These are phyloP conservation scores for Buceros bicornis DNA, from an alignment of 2,797 vertebrate species.

Conservation along the genomic window DNA sequence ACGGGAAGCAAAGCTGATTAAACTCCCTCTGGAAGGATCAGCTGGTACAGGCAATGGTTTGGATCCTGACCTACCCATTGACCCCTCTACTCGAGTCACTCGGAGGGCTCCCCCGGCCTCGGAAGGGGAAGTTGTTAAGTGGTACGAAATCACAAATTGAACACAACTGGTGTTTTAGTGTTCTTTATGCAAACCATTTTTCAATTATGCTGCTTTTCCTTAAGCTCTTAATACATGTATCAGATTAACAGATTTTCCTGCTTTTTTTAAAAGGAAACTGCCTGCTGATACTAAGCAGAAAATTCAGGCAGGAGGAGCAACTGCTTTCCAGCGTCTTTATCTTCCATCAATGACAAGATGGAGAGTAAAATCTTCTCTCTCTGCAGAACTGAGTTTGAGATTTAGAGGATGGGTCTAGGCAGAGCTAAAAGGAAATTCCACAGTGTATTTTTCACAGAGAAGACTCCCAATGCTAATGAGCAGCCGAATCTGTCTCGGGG, in stretches of 20 bases:
- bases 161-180: not conserved
- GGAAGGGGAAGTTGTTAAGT: not conserved
- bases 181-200: not conserved
- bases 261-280: not conserved
- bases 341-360: not conserved
- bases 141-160: not conserved
- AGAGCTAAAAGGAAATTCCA: conserved; percentile 59
- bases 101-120: not conserved
- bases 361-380: conserved; percentile 24
- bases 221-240: not conserved
- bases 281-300: not conserved
- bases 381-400: conserved; percentile 61
- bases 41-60: not conserved
- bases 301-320: not conserved
- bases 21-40: not conserved
- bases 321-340: conserved; percentile 39
- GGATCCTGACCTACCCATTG: not conserved
- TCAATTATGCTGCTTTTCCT: not conserved
- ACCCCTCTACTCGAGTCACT: not conserved
- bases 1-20: not conserved
- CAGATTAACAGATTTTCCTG: not conserved
- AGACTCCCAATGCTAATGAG: conserved; percentile 77
- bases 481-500: conserved; percentile 74
- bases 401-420: conserved; percentile 66
- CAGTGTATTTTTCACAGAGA: conserved; percentile 57